Evolutionary conservation across 2,888 invertebrate genomes (phyloP), one percentile per base, ranked within the genome.

Genomic region (Seira ritae): DNA sequence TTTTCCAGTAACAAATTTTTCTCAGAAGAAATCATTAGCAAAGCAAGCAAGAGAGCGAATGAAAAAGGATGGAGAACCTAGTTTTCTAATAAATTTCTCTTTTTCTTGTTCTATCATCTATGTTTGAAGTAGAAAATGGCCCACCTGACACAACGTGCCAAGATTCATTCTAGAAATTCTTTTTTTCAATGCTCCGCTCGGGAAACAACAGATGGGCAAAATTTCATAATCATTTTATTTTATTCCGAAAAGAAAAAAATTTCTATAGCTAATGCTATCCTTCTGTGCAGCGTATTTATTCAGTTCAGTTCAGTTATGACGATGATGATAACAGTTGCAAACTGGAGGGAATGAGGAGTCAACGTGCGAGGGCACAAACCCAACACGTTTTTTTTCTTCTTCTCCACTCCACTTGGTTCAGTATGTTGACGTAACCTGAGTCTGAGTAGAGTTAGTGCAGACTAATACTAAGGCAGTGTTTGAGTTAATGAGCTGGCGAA

Each of bases 281-380:
- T 31, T 31, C 31, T 31, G 2, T 31, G n/a, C n/a, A n/a, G n/a
- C n/a, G n/a, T n/a, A n/a, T n/a, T n/a, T n/a, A n/a, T n/a, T n/a
- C n/a, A n/a, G n/a, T 31, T 31, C 31, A 4, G 2, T 31, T 8
- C 3, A 31, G 8, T 31, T 2, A 31, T 31, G 62, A 62, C 2
- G n/a, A 62, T 62, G 70, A 31, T 65, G 76, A 82, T 82, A 76
- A 76, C 81, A 82, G 81, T 82, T 82, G 81, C 76, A 42, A 82
- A 82, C 81, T 82, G 81, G 71, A 76, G 60, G 17, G 50, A 50
- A 8, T 3, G 42, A 62, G 50, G 67, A 72, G 81, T 76, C 72
- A 76, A 76, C 69, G 74, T 80, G 74, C 75, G 24, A 70, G 65
- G 75, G 80, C 73, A 74, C 80, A 80, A 50, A 80, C 74, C 23